Evolutionary conservation across 1,140 invertebrate species (phyloP), one percentile per base, ranked within the genome.

Genomic region (Euglossa dilemma): DNA sequence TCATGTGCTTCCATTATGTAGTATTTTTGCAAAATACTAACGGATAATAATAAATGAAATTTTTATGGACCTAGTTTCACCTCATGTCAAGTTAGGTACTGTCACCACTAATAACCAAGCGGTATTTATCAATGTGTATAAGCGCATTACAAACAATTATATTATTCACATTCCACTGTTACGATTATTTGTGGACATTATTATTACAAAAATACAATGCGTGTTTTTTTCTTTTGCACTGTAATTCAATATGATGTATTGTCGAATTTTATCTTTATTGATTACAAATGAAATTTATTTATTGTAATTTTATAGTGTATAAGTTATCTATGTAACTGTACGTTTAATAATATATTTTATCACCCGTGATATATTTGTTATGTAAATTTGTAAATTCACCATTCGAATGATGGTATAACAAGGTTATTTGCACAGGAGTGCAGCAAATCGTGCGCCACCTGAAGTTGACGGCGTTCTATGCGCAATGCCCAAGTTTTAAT

Each of bases 1-100:
- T 91, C 92, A 52, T 92, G 91, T 11, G 89, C 61, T 73, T 94
- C 93, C 93, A 94, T 94, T 72, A 52, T 84, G 59, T 69, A 80
- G 66, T 63, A 61, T 18, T 78, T 16, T 66, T 14, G 14, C 16
- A 28, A 56, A 45, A 45, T 43, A 6, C 52, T 54, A 43, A 20
- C 14, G 61, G 7, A 4, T 56, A 76, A 59, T 67, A 59, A 23
- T 12, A 28, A 59, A 6, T 45, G 6, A 67, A 45, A 59, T 52
- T 61, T n/a, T 25, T 59, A n/a, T 50, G n/a, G 59, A 91, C 85
- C 89, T 88, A 90, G 86, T 91, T 86, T 91, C 76, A 91, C 89
- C 90, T 90, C 74, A 91, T 75, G 75, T 90, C 81, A 91, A 87
- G 90, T 90, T 91, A 86, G 87, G 84, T 80, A n/a, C 76, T 80